phyloP scores from a whole-genome alignment of 2,113 vertebrate species.

The Xiphias gladius region DNA sequence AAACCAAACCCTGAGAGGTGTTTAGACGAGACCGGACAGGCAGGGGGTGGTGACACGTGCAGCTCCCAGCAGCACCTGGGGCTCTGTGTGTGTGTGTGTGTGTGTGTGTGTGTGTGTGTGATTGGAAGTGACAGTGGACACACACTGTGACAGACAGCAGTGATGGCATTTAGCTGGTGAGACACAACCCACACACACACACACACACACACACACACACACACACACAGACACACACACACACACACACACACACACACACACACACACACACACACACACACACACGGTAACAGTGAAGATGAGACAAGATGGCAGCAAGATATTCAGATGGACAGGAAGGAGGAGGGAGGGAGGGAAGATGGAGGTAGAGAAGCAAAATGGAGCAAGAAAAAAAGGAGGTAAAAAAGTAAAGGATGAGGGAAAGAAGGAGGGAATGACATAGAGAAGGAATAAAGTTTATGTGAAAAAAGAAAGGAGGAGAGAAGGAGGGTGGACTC shows the following conservation, averaged over 20 bases:
- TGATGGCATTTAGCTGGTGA: constrained; percentile 88
- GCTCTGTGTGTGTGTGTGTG: constrained; percentile 74
- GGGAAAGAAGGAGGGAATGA: background rate
- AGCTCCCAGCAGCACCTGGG: constrained; percentile 71
- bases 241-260: constrained; percentile 35
- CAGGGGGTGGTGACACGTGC: constrained; percentile 23
- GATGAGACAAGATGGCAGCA: constrained; percentile 48
- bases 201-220: constrained; percentile 32
- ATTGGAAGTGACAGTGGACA: constrained; percentile 87
- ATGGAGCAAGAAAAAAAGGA: too few relatives aligned
- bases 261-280: constrained; percentile 31
- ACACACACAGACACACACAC: constrained; percentile 40
- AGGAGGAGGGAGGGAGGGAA: background rate
- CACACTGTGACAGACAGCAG: constrained; percentile 61
- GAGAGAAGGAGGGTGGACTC: too few relatives aligned
- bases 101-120: constrained; percentile 71
- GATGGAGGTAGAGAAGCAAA: too few relatives aligned
- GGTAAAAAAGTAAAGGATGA: too few relatives aligned
- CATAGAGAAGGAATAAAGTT: background rate
- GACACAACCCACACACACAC: constrained; percentile 28
- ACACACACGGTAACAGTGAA: constrained; percentile 42
- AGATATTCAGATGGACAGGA: constrained; percentile 11
- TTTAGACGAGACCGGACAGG: constrained; percentile 56
- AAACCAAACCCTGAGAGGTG: constrained; percentile 27
- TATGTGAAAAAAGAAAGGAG: too few relatives aligned